These are phyloP conservation scores for Eristalis arbustorum DNA, from an alignment of 2,888 invertebrate species.

Conservation along the genomic window DNA sequence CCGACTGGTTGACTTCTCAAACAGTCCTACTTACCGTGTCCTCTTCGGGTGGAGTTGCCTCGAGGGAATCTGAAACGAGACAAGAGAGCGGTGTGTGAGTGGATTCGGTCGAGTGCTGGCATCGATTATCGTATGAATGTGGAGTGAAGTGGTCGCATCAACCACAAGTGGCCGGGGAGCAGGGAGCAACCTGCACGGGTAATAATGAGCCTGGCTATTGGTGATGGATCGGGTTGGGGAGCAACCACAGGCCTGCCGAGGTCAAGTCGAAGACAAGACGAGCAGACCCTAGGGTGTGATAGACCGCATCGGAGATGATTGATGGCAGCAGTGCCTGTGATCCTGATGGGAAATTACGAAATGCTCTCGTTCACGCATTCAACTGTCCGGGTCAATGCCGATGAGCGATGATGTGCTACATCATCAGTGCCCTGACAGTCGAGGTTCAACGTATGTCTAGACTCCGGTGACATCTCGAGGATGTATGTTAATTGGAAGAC, in stretches of 20 bases:
- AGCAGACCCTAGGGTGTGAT: constrained; percentile 23
- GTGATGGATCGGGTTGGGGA: constrained; percentile 4
- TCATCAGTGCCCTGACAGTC: background rate
- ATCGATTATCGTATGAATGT: constrained; percentile 52
- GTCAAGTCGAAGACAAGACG: constrained; percentile 5
- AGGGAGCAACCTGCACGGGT: constrained; percentile 55
- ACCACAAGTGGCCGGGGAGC: constrained; percentile 36
- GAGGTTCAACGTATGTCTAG: background rate
- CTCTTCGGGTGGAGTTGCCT: constrained; percentile 52
- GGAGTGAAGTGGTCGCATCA: background rate
- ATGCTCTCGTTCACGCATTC: constrained; percentile 8
- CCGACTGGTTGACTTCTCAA: constrained; percentile 28
- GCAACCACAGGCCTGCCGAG: background rate
- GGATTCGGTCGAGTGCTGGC: constrained; percentile 3
- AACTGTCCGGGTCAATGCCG: constrained; percentile 15
- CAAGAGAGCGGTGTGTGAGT: constrained; percentile 16
- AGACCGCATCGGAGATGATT: constrained; percentile 33
- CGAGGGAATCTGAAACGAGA: constrained; percentile 64
- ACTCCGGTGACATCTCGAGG: background rate
- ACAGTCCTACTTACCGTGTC: constrained; percentile 59
- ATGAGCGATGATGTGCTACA: background rate
- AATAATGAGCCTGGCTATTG: constrained; percentile 20
- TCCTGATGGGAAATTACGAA: constrained; percentile 22
- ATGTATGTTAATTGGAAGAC: background rate
- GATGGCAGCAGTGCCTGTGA: constrained; percentile 38